These are phyloP conservation scores for Halichoeres trimaculatus DNA, from an alignment of 2,113 vertebrate genomes.

Conservation along the genomic window DNA sequence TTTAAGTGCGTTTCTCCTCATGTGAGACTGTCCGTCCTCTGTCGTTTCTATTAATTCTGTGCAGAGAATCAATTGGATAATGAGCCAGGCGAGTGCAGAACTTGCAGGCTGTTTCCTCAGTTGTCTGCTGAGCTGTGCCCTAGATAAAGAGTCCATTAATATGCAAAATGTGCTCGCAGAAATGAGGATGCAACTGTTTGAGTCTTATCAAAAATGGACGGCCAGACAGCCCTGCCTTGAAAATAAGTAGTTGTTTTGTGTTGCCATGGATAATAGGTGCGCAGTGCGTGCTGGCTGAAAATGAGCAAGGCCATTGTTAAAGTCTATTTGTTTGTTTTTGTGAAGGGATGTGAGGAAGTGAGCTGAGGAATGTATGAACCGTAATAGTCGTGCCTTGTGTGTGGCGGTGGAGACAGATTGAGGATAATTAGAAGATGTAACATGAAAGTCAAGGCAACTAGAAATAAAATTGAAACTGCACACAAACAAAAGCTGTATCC, in stretches of 20 bases:
- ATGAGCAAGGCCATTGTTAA: not conserved
- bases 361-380: no score
- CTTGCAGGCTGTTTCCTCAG: slow-evolving; percentile 24
- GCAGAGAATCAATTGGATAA: slow-evolving; percentile 41
- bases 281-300: not conserved
- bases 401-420: not conserved
- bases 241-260: not conserved
- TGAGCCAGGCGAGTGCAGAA: slow-evolving; percentile 31
- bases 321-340: not conserved
- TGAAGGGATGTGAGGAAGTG: no score
- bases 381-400: not conserved
- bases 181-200: slow-evolving; percentile 35
- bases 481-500: not conserved
- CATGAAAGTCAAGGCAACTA: not conserved
- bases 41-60: slow-evolving; percentile 19
- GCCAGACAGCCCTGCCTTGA: not conserved
- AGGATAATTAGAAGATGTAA: not conserved
- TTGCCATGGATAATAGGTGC: not conserved
- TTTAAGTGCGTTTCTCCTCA: slow-evolving; percentile 11
- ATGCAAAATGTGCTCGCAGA: slow-evolving; percentile 47
- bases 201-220: slow-evolving; percentile 11
- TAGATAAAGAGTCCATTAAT: slow-evolving; percentile 55
- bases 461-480: not conserved
- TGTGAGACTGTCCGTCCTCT: slow-evolving; percentile 2
- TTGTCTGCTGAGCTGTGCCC: slow-evolving; percentile 45